Evolutionary conservation across 1,140 invertebrate species (phyloP).

Genomic region (Platorchestia sp.): DNA sequence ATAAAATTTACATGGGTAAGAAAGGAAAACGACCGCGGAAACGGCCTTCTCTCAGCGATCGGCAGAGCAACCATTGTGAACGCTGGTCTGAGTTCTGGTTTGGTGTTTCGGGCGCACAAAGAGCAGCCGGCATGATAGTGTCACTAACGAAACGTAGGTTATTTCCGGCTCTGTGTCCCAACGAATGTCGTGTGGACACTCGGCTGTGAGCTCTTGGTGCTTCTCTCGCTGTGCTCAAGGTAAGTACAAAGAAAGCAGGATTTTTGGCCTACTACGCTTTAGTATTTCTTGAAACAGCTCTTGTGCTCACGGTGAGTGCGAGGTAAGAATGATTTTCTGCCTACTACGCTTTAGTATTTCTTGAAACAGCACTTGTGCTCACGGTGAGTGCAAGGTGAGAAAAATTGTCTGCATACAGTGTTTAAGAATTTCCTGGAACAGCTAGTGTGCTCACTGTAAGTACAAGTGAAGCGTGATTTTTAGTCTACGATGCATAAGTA

Average conservation of each 20-base stretch:
- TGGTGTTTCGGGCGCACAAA: neutral
- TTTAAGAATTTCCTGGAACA: no score
- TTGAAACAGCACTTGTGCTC: neutral
- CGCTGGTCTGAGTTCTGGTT: neutral
- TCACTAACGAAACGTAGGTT: constrained; percentile 8
- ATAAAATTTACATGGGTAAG: constrained; percentile 10
- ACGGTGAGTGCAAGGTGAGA: neutral
- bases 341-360: neutral
- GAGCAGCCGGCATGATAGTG: neutral
- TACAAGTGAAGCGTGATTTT: neutral
- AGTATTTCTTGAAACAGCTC: neutral
- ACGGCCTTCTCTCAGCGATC: neutral
- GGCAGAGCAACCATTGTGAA: neutral
- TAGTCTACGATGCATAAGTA: no score
- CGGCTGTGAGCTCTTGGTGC: neutral
- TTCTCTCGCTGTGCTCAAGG: neutral
- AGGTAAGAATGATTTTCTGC: neutral
- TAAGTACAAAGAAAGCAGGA: neutral
- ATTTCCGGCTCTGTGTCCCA: neutral
- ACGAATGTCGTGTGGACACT: neutral
- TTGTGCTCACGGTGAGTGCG: neutral
- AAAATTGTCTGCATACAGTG: neutral
- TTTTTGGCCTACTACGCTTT: neutral
- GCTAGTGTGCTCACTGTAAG: neutral
- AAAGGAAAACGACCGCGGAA: neutral